Evolutionary conservation across 2,113 vertebrate species (phyloP).

Genomic region (Cyphomyrus discorhynchus): DNA sequence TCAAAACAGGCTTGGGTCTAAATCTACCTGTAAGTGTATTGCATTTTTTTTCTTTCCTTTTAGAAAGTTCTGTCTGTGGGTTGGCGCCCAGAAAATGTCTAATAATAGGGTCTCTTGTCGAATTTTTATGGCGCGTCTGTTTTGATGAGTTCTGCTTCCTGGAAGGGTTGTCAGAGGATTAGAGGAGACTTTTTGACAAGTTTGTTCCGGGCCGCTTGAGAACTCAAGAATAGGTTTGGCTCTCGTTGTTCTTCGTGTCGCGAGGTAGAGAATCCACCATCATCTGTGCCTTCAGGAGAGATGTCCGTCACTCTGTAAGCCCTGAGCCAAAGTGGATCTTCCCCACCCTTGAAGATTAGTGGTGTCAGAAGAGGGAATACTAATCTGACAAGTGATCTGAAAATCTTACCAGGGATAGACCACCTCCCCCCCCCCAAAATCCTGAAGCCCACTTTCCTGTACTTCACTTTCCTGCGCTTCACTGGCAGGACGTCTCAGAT

Average conservation of each 20-base stretch:
- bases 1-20: not conserved
- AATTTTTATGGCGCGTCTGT: not conserved
- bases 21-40: not conserved
- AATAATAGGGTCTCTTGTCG: not conserved
- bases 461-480: not conserved
- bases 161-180: not conserved
- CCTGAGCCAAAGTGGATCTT: not conserved
- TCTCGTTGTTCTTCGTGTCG: not conserved
- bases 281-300: not conserved
- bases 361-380: not conserved
- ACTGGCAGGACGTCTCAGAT: not conserved
- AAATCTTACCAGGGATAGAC: not conserved
- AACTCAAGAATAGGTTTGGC: not conserved
- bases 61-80: not conserved
- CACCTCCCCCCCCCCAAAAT: not conserved
- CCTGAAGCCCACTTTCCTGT: not conserved
- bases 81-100: not conserved
- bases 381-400: not conserved
- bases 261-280: not conserved
- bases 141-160: conserved; percentile 3
- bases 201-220: not conserved
- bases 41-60: not conserved
- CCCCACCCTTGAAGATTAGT: not conserved
- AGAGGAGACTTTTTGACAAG: not conserved
- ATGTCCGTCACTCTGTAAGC: not conserved